A percentile compares a stretch with the other conserved stretches of the same genome.
Evolutionary conservation across 2,888 invertebrate genomes (phyloP).

Genomic region (Siphlonurus alternatus): DNA sequence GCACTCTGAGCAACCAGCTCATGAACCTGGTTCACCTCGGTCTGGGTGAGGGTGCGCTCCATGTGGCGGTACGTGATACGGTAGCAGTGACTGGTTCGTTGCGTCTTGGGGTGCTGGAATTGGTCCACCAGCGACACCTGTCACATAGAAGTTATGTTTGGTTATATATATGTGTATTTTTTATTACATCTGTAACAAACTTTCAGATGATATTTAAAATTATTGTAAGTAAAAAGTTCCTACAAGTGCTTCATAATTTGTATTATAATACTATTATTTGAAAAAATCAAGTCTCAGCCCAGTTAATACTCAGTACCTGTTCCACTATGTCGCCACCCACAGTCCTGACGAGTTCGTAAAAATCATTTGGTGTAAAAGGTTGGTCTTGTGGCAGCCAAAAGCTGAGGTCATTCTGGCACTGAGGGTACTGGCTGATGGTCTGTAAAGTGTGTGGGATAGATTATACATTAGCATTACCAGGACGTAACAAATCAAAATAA

Average conservation of each 20-base stretch:
- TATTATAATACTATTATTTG: not conserved
- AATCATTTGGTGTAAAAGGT: slow-evolving; percentile 63
- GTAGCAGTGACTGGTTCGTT: slow-evolving; percentile 74
- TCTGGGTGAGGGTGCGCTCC: slow-evolving; percentile 71
- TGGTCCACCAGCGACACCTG: slow-evolving; percentile 70
- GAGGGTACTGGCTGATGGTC: slow-evolving; percentile 70
- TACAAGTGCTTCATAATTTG: too few relatives aligned
- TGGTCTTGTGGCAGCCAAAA: slow-evolving; percentile 77
- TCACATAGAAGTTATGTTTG: slow-evolving; percentile 14
- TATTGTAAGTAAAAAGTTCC: too few relatives aligned
- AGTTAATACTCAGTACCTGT: too few relatives aligned
- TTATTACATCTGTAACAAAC: not conserved
- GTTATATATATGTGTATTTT: too few relatives aligned
- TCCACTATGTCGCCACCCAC: slow-evolving; percentile 88
- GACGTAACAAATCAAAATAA: too few relatives aligned
- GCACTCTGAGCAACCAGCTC: slow-evolving; percentile 47
- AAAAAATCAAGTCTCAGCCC: too few relatives aligned
- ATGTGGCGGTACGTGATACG: slow-evolving; percentile 84
- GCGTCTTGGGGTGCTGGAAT: slow-evolving; percentile 69
- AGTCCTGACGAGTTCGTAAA: slow-evolving; percentile 79
- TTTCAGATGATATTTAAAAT: too few relatives aligned
- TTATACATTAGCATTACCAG: too few relatives aligned
- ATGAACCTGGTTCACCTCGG: slow-evolving; percentile 77
- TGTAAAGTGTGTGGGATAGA: slow-evolving; percentile 23
- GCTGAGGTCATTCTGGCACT: slow-evolving; percentile 80